These are phyloP conservation scores for Notodonta dromedarius DNA, from an alignment of 2,888 invertebrate species.

Conservation along the genomic window DNA sequence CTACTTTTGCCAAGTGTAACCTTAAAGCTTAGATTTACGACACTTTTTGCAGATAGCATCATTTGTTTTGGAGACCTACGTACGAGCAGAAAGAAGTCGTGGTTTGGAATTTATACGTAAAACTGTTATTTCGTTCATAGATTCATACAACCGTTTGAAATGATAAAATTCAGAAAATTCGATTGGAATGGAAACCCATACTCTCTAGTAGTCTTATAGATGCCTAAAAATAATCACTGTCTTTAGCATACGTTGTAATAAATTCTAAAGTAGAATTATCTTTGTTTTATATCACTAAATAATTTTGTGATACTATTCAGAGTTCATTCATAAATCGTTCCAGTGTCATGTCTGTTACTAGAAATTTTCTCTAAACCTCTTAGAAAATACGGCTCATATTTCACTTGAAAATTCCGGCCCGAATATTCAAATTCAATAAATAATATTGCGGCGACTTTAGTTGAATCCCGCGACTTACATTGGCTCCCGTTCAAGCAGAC, in stretches of 20 bases:
- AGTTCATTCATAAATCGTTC: not conserved
- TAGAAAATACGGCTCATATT: not conserved
- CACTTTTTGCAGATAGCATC: slow-evolving; percentile 49
- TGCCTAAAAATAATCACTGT: too few relatives aligned
- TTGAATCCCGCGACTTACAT: not conserved
- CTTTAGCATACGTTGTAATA: too few relatives aligned
- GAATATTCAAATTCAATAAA: not conserved
- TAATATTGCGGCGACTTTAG: not conserved
- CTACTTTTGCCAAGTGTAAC: slow-evolving; percentile 75
- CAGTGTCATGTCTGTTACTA: not conserved
- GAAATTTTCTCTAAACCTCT: not conserved
- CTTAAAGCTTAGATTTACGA: slow-evolving; percentile 57
- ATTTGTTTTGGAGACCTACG: not conserved
- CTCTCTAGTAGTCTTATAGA: too few relatives aligned
- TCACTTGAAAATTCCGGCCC: not conserved
- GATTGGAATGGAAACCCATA: too few relatives aligned
- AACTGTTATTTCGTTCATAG: too few relatives aligned
- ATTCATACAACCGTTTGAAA: too few relatives aligned
- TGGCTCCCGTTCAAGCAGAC: not conserved
- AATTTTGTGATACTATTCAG: not conserved
- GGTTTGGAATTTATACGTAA: too few relatives aligned
- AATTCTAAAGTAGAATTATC: too few relatives aligned
- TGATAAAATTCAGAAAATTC: too few relatives aligned
- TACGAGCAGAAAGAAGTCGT: too few relatives aligned
- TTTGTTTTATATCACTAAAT: not conserved